Percentiles rank a stretch among this genome's conserved stretches.
Evolutionary conservation across 2,113 vertebrate genomes (phyloP).

Genomic region (Gambusia affinis): DNA sequence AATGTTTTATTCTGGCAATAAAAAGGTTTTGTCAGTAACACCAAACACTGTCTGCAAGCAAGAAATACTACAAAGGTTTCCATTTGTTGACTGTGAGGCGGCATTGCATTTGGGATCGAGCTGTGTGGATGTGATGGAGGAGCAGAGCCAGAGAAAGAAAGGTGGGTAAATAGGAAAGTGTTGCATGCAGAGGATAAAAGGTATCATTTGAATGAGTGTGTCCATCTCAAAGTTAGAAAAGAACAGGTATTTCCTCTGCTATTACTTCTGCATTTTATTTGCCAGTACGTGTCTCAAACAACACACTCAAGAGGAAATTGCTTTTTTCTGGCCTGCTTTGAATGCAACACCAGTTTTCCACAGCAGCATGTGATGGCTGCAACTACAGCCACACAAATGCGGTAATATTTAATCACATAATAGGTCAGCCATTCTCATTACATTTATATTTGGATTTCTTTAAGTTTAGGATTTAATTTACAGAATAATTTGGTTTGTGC

Average conservation of each 20-base stretch:
- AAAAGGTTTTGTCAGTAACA: conserved; percentile 13
- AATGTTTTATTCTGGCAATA: conserved; percentile 26
- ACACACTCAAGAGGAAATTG: conserved; percentile 26
- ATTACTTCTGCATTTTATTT: conserved; percentile 16
- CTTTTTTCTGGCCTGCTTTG: neutral
- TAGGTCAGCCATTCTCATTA: too few relatives aligned
- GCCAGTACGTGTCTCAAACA: conserved; percentile 19
- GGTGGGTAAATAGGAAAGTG: neutral
- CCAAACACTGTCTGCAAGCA: conserved; percentile 14
- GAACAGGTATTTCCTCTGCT: conserved; percentile 8
- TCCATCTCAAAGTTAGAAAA: conserved; percentile 25
- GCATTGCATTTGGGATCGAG: conserved; percentile 14
- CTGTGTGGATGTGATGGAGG: neutral
- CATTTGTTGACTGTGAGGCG: conserved; percentile 16
- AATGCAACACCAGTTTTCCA: conserved; percentile 11
- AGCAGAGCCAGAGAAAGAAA: neutral
- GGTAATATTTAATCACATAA: too few relatives aligned
- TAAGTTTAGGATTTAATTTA: too few relatives aligned
- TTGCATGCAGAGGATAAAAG: conserved; percentile 5
- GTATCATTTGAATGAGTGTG: neutral
- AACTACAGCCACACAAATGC: too few relatives aligned
- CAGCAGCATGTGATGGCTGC: conserved; percentile 1
- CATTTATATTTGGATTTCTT: too few relatives aligned
- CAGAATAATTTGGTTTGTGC: too few relatives aligned
- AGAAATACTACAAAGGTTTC: conserved; percentile 18